These are phyloP conservation scores for Nothobranchius furzeri DNA, from an alignment of 2,113 vertebrate genomes.

Conservation along the genomic window DNA sequence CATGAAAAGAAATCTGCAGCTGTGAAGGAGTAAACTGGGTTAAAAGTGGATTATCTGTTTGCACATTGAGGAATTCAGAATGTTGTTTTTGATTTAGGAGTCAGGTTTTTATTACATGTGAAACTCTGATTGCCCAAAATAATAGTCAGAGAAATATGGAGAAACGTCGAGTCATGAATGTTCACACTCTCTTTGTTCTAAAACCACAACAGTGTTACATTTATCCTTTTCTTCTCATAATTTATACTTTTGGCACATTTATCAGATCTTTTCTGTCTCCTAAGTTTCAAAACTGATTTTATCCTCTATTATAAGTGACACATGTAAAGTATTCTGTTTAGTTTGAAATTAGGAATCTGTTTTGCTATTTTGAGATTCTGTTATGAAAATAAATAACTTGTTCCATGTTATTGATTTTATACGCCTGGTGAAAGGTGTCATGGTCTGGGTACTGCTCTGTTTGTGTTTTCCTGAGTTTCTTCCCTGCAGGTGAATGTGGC, in stretches of 20 bases:
- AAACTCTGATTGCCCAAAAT: neutral
- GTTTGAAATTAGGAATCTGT: neutral
- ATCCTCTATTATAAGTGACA: neutral
- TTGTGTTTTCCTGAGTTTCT: too few relatives aligned
- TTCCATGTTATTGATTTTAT: neutral
- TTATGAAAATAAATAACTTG: conserved; percentile 3
- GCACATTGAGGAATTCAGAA: neutral
- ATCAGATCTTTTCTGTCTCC: neutral
- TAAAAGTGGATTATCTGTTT: conserved; percentile 11
- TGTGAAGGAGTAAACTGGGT: conserved; percentile 1
- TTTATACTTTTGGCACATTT: neutral
- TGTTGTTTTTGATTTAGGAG: neutral
- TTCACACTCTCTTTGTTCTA: conserved; percentile 12
- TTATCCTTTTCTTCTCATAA: conserved; percentile 8
- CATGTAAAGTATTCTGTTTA: neutral
- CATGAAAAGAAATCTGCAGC: neutral
- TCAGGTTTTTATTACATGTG: conserved; percentile 4
- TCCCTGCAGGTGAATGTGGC: too few relatives aligned
- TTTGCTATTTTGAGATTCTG: neutral
- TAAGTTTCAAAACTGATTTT: neutral
- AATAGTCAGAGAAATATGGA: neutral
- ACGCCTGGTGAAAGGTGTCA: neutral
- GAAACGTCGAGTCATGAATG: neutral
- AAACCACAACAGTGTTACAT: conserved; percentile 66
- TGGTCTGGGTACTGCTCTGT: too few relatives aligned